Evolutionary conservation across 2,113 vertebrate species (phyloP), one percentile per base, ranked within the genome.

Genomic region (Microtus oregoni): DNA sequence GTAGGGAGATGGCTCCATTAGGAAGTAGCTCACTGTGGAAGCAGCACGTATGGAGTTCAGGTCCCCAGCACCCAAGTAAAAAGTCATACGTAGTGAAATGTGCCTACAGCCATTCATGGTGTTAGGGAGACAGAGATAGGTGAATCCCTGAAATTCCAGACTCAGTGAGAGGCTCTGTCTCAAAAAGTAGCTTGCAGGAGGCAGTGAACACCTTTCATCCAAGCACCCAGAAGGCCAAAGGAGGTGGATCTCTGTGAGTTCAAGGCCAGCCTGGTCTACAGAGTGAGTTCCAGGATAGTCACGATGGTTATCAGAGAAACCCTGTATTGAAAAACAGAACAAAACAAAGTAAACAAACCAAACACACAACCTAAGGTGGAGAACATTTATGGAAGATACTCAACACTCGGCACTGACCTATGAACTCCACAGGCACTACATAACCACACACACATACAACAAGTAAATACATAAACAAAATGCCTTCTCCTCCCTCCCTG

Each of bases 101-200:
- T 19, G n/a, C 24, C n/a, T 41, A 14, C 13, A 30, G 3, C 14
- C 2, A 0, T 14, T 24, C 2, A 0, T 14, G 7, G 35, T 58
- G 52, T 41, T 41, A 13, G n/a, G 7, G 3, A 63, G 58, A 26
- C 17, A 63, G 58, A 77, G 44, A 41, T 14, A 28, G 58, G 58
- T 41, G 38, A 26, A 41, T 63, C 81, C 3, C 81, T 38, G 38
- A 85, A 65, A 38, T 26, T 38, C 55, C 20, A 65, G 55, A 2
- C 19, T 55, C 47, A 14, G 13, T n/a, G n/a, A 61, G 5, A 63
- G n/a, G 55, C 2, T 15, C 24, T 41, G 7, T 15, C 12, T 38
- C 5, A 38, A 82, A 61, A 61, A 38, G 52, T 10, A 72, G 0
- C 19, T 8, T 2, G 70, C 35, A 8, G 19, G 70, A 10, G 3